phyloP scores from a whole-genome alignment of 1,140 invertebrate genomes.

The Cydia fagiglandana region DNA sequence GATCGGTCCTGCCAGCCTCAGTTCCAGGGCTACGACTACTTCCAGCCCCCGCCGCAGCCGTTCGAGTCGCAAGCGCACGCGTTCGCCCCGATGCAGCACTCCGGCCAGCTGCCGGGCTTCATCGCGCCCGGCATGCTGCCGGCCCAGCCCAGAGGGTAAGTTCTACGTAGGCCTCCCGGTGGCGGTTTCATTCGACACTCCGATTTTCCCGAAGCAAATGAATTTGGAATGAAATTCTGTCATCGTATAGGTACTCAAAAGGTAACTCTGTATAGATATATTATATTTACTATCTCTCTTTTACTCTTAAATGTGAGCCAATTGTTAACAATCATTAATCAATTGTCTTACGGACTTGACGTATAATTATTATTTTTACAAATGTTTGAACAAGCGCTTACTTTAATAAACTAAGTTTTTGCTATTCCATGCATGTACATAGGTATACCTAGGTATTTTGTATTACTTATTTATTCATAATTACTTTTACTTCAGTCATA shows the following conservation, averaged over 20 bases:
- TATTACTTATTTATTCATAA: neutral
- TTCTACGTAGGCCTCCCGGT: neutral
- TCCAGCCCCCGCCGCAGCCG: conserved; percentile 37
- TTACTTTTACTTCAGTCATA: neutral
- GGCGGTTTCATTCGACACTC: neutral
- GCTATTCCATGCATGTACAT: neutral
- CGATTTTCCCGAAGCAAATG: neutral
- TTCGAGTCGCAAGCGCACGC: conserved; percentile 33
- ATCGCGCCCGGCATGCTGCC: conserved; percentile 17
- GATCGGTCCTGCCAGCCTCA: conserved; percentile 36
- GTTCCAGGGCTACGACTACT: conserved; percentile 36
- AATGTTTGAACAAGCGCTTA: neutral
- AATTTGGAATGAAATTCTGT: neutral
- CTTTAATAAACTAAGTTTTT: neutral
- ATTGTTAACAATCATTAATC: neutral
- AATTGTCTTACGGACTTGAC: neutral
- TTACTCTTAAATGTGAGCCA: neutral
- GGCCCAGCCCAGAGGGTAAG: conserved; percentile 18
- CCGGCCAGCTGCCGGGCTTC: neutral
- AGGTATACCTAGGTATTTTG: neutral
- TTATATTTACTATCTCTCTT: too few relatives aligned
- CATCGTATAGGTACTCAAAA: neutral
- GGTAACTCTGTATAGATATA: neutral
- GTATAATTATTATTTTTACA: neutral
- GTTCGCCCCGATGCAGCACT: neutral